Percentiles rank a stretch among this genome's conserved stretches.
These are phyloP conservation scores for Lithophane ornitopus DNA, from an alignment of 2,888 invertebrate genomes.

Conservation along the genomic window DNA sequence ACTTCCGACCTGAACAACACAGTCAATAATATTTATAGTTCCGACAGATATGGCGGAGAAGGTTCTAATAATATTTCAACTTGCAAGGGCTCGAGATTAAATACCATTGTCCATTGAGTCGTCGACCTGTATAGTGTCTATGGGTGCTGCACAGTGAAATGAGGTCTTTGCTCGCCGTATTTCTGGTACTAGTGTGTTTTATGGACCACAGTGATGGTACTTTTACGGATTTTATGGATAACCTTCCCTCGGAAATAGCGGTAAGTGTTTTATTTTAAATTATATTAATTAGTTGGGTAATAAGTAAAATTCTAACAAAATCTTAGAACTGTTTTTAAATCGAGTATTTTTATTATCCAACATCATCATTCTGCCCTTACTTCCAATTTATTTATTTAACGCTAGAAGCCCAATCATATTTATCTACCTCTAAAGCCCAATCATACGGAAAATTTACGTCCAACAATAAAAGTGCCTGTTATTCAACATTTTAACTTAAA, in stretches of 20 bases:
- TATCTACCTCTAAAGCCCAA: background rate
- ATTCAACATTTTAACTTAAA: background rate
- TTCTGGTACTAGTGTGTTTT: conserved; percentile 44
- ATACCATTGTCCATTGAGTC: conserved; percentile 29
- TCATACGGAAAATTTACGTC: background rate
- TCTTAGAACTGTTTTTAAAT: background rate
- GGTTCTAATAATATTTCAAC: conserved; percentile 6
- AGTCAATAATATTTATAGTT: conserved; percentile 12
- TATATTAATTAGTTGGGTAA: background rate
- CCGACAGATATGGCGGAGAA: background rate
- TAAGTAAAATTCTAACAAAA: background rate
- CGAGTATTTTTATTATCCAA: background rate
- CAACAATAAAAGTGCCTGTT: background rate
- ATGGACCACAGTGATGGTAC: conserved; percentile 40
- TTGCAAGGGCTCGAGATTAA: background rate
- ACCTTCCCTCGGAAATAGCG: conserved; percentile 47
- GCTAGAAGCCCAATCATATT: background rate
- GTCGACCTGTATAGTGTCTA: conserved; percentile 23
- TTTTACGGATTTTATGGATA: conserved; percentile 47
- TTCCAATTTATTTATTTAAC: background rate
- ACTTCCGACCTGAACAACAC: background rate
- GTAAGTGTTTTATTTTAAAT: conserved; percentile 58
- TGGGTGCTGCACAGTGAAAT: conserved; percentile 34
- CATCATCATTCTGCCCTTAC: background rate
- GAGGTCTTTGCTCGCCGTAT: conserved; percentile 34